Evolutionary conservation across 2,888 invertebrate genomes (phyloP).

Genomic region (Venusia cambrica): DNA sequence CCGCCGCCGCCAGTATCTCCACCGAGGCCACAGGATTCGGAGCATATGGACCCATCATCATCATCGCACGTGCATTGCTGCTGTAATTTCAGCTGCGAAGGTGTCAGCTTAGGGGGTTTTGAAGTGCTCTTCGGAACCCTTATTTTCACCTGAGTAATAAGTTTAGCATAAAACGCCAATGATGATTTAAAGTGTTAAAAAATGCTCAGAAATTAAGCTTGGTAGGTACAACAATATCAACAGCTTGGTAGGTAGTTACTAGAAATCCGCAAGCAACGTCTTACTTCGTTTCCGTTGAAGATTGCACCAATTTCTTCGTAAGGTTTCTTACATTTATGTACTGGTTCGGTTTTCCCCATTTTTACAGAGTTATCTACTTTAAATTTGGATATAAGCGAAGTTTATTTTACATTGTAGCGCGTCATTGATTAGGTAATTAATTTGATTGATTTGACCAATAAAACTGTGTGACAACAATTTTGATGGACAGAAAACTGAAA

Average conservation of each 20-base stretch:
- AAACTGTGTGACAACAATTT: no score
- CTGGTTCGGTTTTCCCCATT: conserved; percentile 13
- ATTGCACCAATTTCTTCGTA: conserved; percentile 85
- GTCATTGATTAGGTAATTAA: no score
- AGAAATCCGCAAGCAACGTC: no score
- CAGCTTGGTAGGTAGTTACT: no score
- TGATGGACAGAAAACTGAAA: no score
- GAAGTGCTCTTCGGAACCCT: conserved; percentile 80
- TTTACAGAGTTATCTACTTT: neutral
- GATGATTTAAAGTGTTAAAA: no score
- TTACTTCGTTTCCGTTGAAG: conserved; percentile 83
- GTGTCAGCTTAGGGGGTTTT: conserved; percentile 62
- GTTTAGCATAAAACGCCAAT: no score
- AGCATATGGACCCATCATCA: conserved; percentile 58
- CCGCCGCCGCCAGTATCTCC: conserved; percentile 26
- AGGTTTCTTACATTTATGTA: conserved; percentile 41
- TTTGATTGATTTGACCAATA: no score
- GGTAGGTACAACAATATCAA: no score
- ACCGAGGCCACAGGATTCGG: conserved; percentile 56
- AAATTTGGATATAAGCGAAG: conserved; percentile 6
- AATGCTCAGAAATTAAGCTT: no score
- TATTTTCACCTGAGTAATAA: conserved; percentile 75
- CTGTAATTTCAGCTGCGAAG: conserved; percentile 60
- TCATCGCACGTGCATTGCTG: conserved; percentile 70
- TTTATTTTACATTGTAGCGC: no score